Conservation (phyloP, 2,797 vertebrate genomes). For the Anableps anableps region DNA sequence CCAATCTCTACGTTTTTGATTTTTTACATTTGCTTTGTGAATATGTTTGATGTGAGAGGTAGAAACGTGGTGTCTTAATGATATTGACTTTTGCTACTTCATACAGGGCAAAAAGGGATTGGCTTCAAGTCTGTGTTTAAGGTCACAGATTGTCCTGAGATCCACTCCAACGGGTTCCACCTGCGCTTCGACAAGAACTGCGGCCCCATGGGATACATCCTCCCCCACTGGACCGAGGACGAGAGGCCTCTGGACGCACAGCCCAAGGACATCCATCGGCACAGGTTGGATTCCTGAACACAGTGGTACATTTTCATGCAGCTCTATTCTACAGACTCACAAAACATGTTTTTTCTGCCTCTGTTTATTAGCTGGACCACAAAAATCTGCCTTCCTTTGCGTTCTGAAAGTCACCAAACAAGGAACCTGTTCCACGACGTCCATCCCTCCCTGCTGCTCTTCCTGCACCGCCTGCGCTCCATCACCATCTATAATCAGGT, state of each 20-base stretch:
- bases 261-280: conserved; percentile 51
- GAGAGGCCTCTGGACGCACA: conserved; percentile 60
- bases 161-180: conserved; percentile 86
- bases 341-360: not conserved
- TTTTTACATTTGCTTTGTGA: not conserved
- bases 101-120: conserved; percentile 84
- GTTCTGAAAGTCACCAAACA: conserved; percentile 81
- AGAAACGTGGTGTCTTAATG: not conserved
- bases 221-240: conserved; percentile 83
- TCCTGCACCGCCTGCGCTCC: conserved; percentile 84
- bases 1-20: not conserved
- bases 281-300: conserved; percentile 64
- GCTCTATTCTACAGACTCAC: not conserved
- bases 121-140: conserved; percentile 87
- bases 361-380: conserved; percentile 80
- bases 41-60: not conserved
- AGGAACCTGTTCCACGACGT: conserved; percentile 85
- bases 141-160: conserved; percentile 85
- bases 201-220: conserved; percentile 85
- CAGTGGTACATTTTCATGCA: not conserved
- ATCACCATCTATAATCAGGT: conserved; percentile 84
- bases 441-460: conserved; percentile 84
- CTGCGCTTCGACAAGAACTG: conserved; percentile 81
- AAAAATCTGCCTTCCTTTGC: conserved; percentile 83
- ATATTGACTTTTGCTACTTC: not conserved